Percentiles rank a stretch among this genome's conserved stretches.
phyloP scores from a whole-genome alignment of 2,888 invertebrate genomes.

The Oxyteleia sp. region DNA sequence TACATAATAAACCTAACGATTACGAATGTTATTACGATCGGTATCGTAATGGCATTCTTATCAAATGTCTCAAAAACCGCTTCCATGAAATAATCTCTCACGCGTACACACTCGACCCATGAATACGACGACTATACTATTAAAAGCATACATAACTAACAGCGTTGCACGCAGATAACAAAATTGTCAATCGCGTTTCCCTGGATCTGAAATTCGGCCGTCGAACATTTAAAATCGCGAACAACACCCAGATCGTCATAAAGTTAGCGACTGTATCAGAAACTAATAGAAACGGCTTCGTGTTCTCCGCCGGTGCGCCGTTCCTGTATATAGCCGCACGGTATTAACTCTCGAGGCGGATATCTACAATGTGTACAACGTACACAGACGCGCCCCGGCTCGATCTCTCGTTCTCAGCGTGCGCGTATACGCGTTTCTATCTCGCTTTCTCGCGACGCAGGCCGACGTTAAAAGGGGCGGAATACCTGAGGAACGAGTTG shows the following conservation, averaged over 20 bases:
- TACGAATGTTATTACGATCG: too few relatives aligned
- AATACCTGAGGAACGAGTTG: constrained; percentile 84
- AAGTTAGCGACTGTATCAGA: constrained; percentile 4
- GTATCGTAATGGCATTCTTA: too few relatives aligned
- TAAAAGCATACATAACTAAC: too few relatives aligned
- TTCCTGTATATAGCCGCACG: constrained; percentile 11
- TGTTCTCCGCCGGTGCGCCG: neutral
- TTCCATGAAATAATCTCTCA: too few relatives aligned
- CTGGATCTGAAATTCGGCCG: neutral
- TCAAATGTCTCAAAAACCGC: too few relatives aligned
- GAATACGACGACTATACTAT: too few relatives aligned
- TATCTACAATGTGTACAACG: constrained; percentile 43
- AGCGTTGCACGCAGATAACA: neutral
- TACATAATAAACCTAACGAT: too few relatives aligned
- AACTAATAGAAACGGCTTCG: constrained; percentile 28
- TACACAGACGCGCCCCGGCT: constrained; percentile 21
- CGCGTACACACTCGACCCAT: too few relatives aligned
- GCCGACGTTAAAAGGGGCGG: constrained; percentile 81
- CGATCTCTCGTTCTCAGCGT: constrained; percentile 33
- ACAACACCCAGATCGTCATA: neutral
- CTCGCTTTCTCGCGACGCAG: constrained; percentile 64
- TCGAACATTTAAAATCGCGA: neutral
- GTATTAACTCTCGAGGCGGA: constrained; percentile 29
- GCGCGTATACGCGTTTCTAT: constrained; percentile 37
- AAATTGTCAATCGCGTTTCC: neutral